These are phyloP conservation scores for Germaria angustata DNA, from an alignment of 2,888 invertebrate species.

Conservation along the genomic window DNA sequence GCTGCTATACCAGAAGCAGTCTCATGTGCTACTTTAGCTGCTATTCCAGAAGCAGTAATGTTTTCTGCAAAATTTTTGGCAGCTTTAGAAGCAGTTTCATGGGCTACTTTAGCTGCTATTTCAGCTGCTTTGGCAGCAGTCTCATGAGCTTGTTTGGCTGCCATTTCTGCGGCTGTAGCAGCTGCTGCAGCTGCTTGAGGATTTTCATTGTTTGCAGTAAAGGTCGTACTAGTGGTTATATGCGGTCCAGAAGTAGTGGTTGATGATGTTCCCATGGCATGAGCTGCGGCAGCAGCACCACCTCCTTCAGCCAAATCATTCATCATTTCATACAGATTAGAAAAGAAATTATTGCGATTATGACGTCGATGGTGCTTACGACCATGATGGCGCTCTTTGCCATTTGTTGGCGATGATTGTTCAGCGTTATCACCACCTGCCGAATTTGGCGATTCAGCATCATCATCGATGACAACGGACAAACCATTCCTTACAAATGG, in stretches of 20 bases:
- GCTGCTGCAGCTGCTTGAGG: slow-evolving; percentile 21
- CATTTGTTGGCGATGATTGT: slow-evolving; percentile 49
- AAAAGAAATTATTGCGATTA: slow-evolving; percentile 68
- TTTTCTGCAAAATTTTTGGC: slow-evolving; percentile 8
- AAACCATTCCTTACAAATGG: slow-evolving; percentile 66
- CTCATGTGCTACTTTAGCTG: slow-evolving; percentile 24
- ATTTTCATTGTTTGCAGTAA: background rate
- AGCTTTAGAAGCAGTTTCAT: slow-evolving; percentile 42
- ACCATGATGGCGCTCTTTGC: slow-evolving; percentile 67
- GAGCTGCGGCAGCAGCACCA: slow-evolving; percentile 39
- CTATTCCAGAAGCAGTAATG: slow-evolving; percentile 44
- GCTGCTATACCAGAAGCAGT: slow-evolving; percentile 56
- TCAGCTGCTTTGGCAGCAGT: slow-evolving; percentile 46
- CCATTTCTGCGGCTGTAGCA: slow-evolving; percentile 37
- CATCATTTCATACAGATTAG: slow-evolving; percentile 74
- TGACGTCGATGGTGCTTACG: slow-evolving; percentile 66
- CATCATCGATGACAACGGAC: slow-evolving; percentile 32
- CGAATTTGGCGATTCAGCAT: background rate
- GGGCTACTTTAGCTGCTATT: slow-evolving; percentile 58
- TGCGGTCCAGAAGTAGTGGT: slow-evolving; percentile 17
- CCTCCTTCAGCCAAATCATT: slow-evolving; percentile 74
- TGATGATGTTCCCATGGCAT: slow-evolving; percentile 44
- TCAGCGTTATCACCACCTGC: slow-evolving; percentile 16
- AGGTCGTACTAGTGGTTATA: slow-evolving; percentile 31
- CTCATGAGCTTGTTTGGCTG: slow-evolving; percentile 25